Percentiles rank a stretch among this genome's conserved stretches.
phyloP scores from a whole-genome alignment of 1,140 invertebrate genomes.

The Laupala kohalensis region DNA sequence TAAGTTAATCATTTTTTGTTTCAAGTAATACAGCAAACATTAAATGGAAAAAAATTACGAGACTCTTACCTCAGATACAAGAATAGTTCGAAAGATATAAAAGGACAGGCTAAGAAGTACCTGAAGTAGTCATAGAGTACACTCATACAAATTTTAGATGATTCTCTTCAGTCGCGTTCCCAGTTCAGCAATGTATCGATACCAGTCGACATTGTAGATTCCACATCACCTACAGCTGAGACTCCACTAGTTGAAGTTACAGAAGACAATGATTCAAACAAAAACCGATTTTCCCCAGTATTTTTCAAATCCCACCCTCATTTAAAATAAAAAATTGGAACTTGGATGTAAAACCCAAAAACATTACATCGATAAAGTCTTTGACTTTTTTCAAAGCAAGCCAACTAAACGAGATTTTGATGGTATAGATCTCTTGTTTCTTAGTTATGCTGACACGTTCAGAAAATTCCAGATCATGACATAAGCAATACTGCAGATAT shows the following conservation, averaged over 20 bases:
- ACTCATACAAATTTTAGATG: constrained; percentile 1
- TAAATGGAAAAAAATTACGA: constrained; percentile 7
- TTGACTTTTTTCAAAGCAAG: not conserved
- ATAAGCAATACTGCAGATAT: constrained; percentile 13
- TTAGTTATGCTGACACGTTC: constrained; percentile 14
- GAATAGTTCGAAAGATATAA: not conserved
- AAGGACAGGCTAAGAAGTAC: not conserved
- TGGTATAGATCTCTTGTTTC: constrained; percentile 11
- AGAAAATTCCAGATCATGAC: constrained; percentile 14
- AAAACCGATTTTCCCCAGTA: too few species aligned
- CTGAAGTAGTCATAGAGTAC: constrained; percentile 2
- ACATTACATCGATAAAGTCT: not conserved
- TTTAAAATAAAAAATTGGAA: constrained; percentile 2
- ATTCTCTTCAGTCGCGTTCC: not conserved
- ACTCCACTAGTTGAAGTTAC: not conserved
- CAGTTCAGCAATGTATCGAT: not conserved
- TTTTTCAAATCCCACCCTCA: not conserved
- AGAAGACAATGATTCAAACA: too few species aligned
- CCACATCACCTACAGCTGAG: not conserved
- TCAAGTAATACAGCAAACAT: constrained; percentile 1
- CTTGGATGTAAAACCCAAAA: not conserved
- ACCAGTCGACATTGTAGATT: not conserved
- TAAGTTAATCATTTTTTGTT: not conserved
- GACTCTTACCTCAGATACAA: constrained; percentile 1
- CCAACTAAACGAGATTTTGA: constrained; percentile 1